phyloP scores from a whole-genome alignment of 2,797 vertebrate genomes.

The Salarias fasciatus region DNA sequence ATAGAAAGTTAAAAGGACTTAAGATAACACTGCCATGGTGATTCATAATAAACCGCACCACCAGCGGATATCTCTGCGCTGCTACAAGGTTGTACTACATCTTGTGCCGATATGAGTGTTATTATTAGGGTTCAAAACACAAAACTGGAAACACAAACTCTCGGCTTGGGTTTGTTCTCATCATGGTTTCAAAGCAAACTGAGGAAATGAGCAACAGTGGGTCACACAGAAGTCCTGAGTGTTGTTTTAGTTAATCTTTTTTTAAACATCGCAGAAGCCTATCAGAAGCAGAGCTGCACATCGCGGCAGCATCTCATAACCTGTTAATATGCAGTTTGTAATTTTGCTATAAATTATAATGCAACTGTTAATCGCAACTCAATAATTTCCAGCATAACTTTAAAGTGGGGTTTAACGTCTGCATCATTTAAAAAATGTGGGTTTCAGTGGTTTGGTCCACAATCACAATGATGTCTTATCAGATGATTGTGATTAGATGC shows the following conservation, averaged over 20 bases:
- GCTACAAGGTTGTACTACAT: background rate
- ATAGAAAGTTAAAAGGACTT: slow-evolving; percentile 6
- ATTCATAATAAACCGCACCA: slow-evolving; percentile 5
- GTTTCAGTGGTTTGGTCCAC: too few relatives aligned
- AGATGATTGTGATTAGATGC: too few relatives aligned
- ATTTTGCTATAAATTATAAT: too few relatives aligned
- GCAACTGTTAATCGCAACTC: too few relatives aligned
- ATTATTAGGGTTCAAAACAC: slow-evolving; percentile 1
- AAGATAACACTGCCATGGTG: slow-evolving; percentile 35
- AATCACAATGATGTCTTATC: too few relatives aligned
- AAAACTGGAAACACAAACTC: slow-evolving; percentile 3
- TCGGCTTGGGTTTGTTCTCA: background rate
- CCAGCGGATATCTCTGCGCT: background rate
- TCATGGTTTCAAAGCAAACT: slow-evolving; percentile 12
- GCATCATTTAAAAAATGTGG: too few relatives aligned
- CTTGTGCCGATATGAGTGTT: slow-evolving; percentile 10
- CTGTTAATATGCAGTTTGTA: too few relatives aligned
- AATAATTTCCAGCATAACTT: too few relatives aligned
- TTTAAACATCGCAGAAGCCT: too few relatives aligned
- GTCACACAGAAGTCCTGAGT: slow-evolving; percentile 1
- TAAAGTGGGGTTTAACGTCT: too few relatives aligned
- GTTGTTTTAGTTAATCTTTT: slow-evolving; percentile 3
- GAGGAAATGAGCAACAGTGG: slow-evolving; percentile 16
- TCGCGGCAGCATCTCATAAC: too few relatives aligned
- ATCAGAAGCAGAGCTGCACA: too few relatives aligned